Evolutionary conservation across 1,140 invertebrate species (phyloP), one percentile per base, ranked within the genome.

Genomic region (Agrypnia vestita): DNA sequence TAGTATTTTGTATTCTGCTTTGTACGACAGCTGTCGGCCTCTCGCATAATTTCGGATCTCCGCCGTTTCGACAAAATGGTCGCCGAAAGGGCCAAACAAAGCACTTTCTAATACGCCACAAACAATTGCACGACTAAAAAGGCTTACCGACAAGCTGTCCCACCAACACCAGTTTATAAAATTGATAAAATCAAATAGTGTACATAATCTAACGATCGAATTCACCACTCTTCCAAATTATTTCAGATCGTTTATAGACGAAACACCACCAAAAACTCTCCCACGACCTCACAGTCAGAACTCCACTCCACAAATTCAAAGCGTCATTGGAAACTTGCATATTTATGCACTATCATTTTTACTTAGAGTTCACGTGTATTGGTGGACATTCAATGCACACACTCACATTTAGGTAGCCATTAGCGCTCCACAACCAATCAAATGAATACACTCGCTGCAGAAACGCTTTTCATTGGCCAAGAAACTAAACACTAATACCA

Each of bases 11-110:
- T 59, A 72, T 73, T 79, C 43, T 51, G 69, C 69, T 73, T 73
- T 69, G 35, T 55, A n/a, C 77, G 77, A 79, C 77, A 79, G 77
- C 77, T 79, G 77, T 73, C 59, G 77, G 77, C 43, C 69, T 44
- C 44, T 73, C 69, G 69, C 77, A 73, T 79, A 73, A 73, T 79
- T 78, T 61, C 25, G 76, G 73, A 77, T 69, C 53, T 73, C 77
- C 21, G 69, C 59, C 55, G 67, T 61, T 61, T 79, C 77, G 77
- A 79, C 77, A 79, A 79, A 79, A 79, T 79, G 77, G 77, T 79
- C 69, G 77, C 59, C 77, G 77, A 73, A 61, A 73, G 43, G 53
- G 69, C 13, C 77, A 43, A 64, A 79, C 77, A 79, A 79, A 79
- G 77, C 53, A 79, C 77, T 73, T 73, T 79, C 67, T 47, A 61